Evolutionary conservation across 2,888 invertebrate species (phyloP).

Genomic region (Chymomyza fuscimana): DNA sequence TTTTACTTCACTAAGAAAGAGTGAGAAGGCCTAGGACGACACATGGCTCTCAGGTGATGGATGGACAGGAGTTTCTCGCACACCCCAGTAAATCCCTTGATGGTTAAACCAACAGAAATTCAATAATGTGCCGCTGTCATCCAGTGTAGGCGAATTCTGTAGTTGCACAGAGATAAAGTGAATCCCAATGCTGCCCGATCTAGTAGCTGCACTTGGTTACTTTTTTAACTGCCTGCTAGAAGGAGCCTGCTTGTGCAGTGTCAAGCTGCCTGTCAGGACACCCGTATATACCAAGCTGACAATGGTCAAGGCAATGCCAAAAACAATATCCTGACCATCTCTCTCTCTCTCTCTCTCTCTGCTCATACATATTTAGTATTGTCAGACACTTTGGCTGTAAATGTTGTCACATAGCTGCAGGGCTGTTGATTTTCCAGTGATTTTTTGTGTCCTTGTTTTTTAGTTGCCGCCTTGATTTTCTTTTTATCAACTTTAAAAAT

Average conservation of each 20-base stretch:
- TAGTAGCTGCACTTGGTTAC: constrained; percentile 28
- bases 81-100: neutral
- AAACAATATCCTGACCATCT: neutral
- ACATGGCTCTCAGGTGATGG: constrained; percentile 35
- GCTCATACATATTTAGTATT: neutral
- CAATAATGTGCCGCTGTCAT: constrained; percentile 46
- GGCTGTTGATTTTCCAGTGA: neutral
- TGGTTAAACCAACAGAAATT: constrained; percentile 33
- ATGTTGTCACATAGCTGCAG: neutral
- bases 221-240: constrained; percentile 18
- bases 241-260: too few species aligned
- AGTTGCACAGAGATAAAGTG: neutral
- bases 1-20: constrained; percentile 22
- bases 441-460: constrained; percentile 1
- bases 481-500: neutral
- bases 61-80: neutral
- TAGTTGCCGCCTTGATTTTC: neutral
- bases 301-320: constrained; percentile 36
- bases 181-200: neutral
- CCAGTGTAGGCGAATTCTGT: constrained; percentile 29
- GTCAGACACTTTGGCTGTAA: neutral
- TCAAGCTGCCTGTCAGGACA: constrained; percentile 23
- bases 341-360: neutral
- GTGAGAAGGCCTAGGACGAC: constrained; percentile 1
- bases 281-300: constrained; percentile 8